Base-by-base conservation (phyloP, 2,797 vertebrate genomes). In the Peromyscus aztecus region DNA sequence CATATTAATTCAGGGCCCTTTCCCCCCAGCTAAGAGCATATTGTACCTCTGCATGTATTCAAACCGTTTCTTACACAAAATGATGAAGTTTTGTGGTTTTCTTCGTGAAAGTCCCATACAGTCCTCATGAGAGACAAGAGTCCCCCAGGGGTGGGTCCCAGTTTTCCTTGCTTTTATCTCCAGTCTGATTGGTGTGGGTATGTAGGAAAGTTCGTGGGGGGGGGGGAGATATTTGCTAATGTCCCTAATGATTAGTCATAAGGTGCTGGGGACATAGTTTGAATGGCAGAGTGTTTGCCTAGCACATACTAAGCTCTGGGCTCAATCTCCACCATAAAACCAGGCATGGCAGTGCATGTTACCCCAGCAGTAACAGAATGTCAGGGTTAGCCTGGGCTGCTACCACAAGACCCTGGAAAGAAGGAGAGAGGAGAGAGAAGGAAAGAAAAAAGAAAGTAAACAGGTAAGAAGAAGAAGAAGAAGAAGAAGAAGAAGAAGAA, bases 1-100 rank as follows among this genome's bases (percentile, higher is more conserved):
- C 21, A 0, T 93, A 89, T 95, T 94, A 92, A 94, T 78, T 96
- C 65, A 90, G 17, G 81, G 43, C 17, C 31, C 81, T 83, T 63
- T 94, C 76, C 10, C 13, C 43, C 52, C 29, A 88, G 4, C n/a
- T 4, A 12, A 84, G 83, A 90, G 49, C 29, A 16, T 3, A 1
- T 34, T 87, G 9, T 19, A 1, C 63, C 73, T 85, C 81, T 95
- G 71, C n/a, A 69, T n/a, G 85, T 80, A 88, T 73, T 96, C 81
- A 94, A 89, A 71, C 89, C 43, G 46, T 69, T 37, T 89, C 89
- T 95, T 19, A 55, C 29, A 76, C 65, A 90, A 95, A 84, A 31
- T 59, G 55, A 87, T 49, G 17, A 77, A 69, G 21, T 75, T 52
- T 52, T 93, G 57, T 91, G 29, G 65, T 75, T 97, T 96, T 96